Base-by-base conservation (phyloP, 2,888 invertebrate genomes). In the Sinodicranocentrus sp. region DNA sequence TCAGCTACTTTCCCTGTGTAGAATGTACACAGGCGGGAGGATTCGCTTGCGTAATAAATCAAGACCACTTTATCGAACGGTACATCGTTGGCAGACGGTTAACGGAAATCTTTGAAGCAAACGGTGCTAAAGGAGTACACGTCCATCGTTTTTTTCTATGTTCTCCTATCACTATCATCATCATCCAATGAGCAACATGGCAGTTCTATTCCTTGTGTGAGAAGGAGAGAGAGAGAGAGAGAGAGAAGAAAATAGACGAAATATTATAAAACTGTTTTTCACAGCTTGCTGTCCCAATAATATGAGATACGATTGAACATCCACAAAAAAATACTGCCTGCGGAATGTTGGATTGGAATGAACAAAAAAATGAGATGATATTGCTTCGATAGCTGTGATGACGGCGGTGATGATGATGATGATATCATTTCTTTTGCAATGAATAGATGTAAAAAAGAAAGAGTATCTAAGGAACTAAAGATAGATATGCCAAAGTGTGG, bases 61-160 rank as follows among this genome's bases (percentile, higher is more conserved):
- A 88, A 87, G 86, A 86, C 71, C 83, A 78, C 88, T 85, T 88
- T 88, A 87, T 88, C 87, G 82, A 86, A 77, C 52, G 57, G 61
- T 68, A 26, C 59, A 59, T 57, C 39, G 73, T 59, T 73, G 73
- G 33, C 59, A 68, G 61, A 43, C 48, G 23, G 57, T 70, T 48
- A 54, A 70, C 59, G 48, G 43, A 43, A 61, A 57, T 13, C 8
- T 10, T 57, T 28, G 54, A 13, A 57, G 21, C 21, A 17, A 6
- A 25, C 15, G 26, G 52, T 25, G 52, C 10, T 28, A 43, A 67
- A 17, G 15, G 21, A 21, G 25, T 48, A 48, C 48, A 48, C 48
- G 17, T 3, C 3, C 8, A 48, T 8, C 8, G 48, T 17, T 48
- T 48, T 48, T n/a, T 48, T 48, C 17, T 39, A 8, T 39, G 8